Evolutionary conservation across 2,888 invertebrate species (phyloP), one percentile per base, ranked within the genome.

Genomic region (Scrobipalpa costella): DNA sequence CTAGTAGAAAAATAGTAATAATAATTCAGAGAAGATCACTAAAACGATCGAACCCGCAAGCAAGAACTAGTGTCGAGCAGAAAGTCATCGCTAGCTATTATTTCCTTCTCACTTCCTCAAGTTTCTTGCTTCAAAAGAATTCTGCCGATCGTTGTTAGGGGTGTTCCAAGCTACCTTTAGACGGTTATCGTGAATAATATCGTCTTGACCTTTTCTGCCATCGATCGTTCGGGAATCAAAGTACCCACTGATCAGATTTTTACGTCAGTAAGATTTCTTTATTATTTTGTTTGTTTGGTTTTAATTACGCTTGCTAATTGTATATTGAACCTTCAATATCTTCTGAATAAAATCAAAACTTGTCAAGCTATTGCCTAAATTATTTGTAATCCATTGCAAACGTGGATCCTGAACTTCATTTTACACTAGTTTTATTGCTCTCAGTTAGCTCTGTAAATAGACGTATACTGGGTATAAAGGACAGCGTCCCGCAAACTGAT

Each of bases 61-160:
- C 55, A 55, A 55, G 33, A 55, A 15, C 55, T 55, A 33, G 55
- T 55, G n/a, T 55, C 55, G 27, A 55, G 15, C 33, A 55, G 33
- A 55, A 55, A 55, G 55, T 55, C 55, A 33, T 55, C 55, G 55
- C 1, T 27, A n/a, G 27, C n/a, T 33, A 27, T 27, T 55, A 55
- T n/a, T 55, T 55, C 55, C 55, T 33, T n/a, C 21, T 55, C 55
- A 21, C 7, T 33, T 27, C 33, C 13, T 21, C 13, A n/a, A 7
- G 7, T n/a, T 55, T 55, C n/a, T 55, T 33, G 55, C 55, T n/a
- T 55, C 13, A 21, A 52, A 55, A 55, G 21, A 27, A 33, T 21
- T 55, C 27, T 27, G n/a, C 55, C 33, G 21, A 21, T 13, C 27
- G 21, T n/a, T 27, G 33, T 33, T 55, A 55, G 55, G 55, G 55